Evolutionary conservation across 2,888 invertebrate species (phyloP), one percentile per base, ranked within the genome.

Genomic region (Drosophila kanekoi): DNA sequence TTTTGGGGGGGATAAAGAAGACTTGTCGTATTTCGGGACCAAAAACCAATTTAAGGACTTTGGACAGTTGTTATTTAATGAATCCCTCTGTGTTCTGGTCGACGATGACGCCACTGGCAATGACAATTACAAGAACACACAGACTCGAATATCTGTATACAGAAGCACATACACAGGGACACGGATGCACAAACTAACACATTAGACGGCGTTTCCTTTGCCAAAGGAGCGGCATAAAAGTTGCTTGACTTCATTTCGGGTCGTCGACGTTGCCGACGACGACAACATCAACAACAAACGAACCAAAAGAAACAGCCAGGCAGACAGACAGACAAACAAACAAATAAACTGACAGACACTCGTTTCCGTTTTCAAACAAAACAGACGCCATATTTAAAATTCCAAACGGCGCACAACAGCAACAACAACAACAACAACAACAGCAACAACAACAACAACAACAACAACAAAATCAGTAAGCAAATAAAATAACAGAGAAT

Each of bases 301-400:
- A 52, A 52, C 45, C 54, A 47, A 44, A 53, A 64, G 45, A 51
- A 56, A 58, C 71, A 67, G 75, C n/a, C n/a, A 63, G 83, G 47
- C 66, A 69, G 77, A 2, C 4, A 67, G 70, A 58, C 66, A 72
- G 72, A 73, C 89, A 78, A 77, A 70, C 83, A 85, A 85, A 73
- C 83, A 85, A 85, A 85, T 79, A 80, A 87, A 80, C 87, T 79
- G 89, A 86, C 90, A 86, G 86, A 86, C 86, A 83, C 78, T 86
- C 78, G 90, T 88, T 86, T 86, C 86, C 86, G 89, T 80, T 86
- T 86, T 78, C 76, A 86, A 89, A 89, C 89, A 86, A 86, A 86
- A 78, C 89, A 88, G 90, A 86, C 86, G 86, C 86, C 86, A 89
- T 89, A 86, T 86, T 86, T 86, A 88, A 86, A 88, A 86, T 89